phyloP scores from a whole-genome alignment of 2,888 invertebrate species.

The Tryphoninae sp. region DNA sequence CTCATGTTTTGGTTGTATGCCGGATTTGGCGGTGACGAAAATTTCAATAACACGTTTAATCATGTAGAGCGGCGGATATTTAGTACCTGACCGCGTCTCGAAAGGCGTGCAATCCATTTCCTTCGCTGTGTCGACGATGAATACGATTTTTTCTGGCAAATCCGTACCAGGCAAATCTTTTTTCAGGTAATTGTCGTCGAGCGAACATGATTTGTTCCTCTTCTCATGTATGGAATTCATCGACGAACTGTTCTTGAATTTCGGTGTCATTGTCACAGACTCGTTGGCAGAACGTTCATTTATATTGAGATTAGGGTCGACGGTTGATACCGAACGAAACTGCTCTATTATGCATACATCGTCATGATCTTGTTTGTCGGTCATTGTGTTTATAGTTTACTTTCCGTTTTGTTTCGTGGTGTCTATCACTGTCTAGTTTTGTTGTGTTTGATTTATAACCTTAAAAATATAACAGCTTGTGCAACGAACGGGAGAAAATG shows the following conservation, averaged over 20 bases:
- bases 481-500: neutral
- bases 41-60: constrained; percentile 85
- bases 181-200: constrained; percentile 42
- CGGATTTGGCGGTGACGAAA: constrained; percentile 85
- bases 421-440: neutral
- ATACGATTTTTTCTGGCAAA: constrained; percentile 85
- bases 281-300: constrained; percentile 48
- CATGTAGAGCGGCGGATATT: constrained; percentile 84
- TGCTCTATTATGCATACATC: constrained; percentile 66
- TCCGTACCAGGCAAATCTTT: constrained; percentile 74
- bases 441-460: neutral
- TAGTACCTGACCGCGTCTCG: constrained; percentile 83
- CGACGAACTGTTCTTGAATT: constrained; percentile 44
- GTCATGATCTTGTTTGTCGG: constrained; percentile 64
- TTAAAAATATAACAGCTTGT: neutral
- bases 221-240: constrained; percentile 41
- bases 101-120: constrained; percentile 84
- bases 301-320: constrained; percentile 60
- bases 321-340: constrained; percentile 62
- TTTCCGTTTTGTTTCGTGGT: neutral
- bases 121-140: constrained; percentile 85
- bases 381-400: constrained; percentile 60
- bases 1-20: constrained; percentile 85
- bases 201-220: constrained; percentile 23
- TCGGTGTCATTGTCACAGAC: constrained; percentile 39